Evolutionary conservation across 1,140 invertebrate species (phyloP).

Genomic region (Maniola jurtina): DNA sequence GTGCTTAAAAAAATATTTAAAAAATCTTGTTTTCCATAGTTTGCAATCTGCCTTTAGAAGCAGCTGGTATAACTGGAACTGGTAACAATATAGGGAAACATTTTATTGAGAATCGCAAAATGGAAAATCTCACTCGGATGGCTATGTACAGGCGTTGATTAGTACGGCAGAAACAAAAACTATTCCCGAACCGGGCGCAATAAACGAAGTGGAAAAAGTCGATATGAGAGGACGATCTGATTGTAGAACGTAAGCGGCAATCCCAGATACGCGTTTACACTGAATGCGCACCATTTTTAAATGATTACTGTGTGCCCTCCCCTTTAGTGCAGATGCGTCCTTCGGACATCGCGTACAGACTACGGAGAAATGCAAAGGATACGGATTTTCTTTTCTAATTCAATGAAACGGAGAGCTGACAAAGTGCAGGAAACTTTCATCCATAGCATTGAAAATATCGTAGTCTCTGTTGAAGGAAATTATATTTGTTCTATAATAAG

Average conservation of each 20-base stretch:
- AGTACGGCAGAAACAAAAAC: constrained; percentile 74
- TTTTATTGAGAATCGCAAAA: constrained; percentile 65
- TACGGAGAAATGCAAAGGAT: constrained; percentile 18
- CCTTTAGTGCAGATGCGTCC: constrained; percentile 36
- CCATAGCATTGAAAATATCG: constrained; percentile 3
- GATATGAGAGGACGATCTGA: constrained; percentile 68
- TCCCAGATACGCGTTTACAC: constrained; percentile 66
- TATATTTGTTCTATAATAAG: not conserved
- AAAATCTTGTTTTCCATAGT: not conserved
- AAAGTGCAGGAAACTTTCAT: constrained; percentile 4
- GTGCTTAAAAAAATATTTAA: not conserved
- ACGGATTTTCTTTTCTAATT: constrained; percentile 25
- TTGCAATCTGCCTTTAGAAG: constrained; percentile 35
- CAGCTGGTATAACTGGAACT: constrained; percentile 35
- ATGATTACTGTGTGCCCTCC: constrained; percentile 55
- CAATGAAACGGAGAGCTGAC: constrained; percentile 15
- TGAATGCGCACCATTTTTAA: constrained; percentile 64
- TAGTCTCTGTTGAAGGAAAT: not conserved
- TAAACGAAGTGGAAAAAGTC: constrained; percentile 76
- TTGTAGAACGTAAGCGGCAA: constrained; percentile 70
- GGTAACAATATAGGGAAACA: constrained; percentile 47
- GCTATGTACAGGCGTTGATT: constrained; percentile 72
- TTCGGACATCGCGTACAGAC: constrained; percentile 28
- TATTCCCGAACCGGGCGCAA: constrained; percentile 71
- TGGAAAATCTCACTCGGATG: constrained; percentile 61